Percentiles rank a stretch among this genome's conserved stretches.
These are phyloP conservation scores for Palythoa heliodiscus DNA, from an alignment of 92 coral and sea anemone species.

Conservation along the genomic window DNA sequence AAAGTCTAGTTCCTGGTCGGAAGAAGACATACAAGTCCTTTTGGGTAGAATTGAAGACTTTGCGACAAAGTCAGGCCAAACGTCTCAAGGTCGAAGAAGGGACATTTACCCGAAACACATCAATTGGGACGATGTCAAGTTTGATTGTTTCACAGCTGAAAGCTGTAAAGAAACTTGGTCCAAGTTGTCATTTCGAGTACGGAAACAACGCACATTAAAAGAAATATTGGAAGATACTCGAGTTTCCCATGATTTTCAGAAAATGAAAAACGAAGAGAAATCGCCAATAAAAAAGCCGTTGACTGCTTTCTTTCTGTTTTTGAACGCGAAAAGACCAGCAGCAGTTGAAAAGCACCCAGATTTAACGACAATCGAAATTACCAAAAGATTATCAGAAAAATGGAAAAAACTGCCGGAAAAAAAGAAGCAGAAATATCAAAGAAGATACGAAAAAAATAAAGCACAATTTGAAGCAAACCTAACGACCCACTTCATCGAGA, in stretches of 20 bases:
- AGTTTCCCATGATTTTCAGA: neutral
- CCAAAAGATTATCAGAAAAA: conserved; percentile 41
- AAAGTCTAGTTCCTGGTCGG: neutral
- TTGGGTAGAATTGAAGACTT: conserved; percentile 51
- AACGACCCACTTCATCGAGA: conserved; percentile 39
- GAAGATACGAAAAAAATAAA: conserved; percentile 40
- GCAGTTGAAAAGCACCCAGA: conserved; percentile 50
- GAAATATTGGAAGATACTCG: conserved; percentile 62
- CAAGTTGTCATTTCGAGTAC: conserved; percentile 42
- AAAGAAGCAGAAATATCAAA: conserved; percentile 60
- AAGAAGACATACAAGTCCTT: conserved; percentile 43
- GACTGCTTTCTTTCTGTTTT: conserved; percentile 45
- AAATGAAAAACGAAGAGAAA: neutral
- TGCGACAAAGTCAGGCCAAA: neutral
- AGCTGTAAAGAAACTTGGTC: conserved; percentile 52
- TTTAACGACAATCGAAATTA: conserved; percentile 24
- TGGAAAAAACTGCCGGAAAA: conserved; percentile 70
- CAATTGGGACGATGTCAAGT: conserved; percentile 50
- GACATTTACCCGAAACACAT: conserved; percentile 47
- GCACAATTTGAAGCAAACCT: conserved; percentile 53
- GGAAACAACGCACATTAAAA: conserved; percentile 61
- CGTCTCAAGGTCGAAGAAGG: neutral
- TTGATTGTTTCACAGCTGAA: conserved; percentile 40
- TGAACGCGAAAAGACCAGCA: conserved; percentile 39
- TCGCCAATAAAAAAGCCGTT: conserved; percentile 48